phyloP scores from a whole-genome alignment of 2,113 vertebrate genomes.

The Oncorhynchus kisutch region DNA sequence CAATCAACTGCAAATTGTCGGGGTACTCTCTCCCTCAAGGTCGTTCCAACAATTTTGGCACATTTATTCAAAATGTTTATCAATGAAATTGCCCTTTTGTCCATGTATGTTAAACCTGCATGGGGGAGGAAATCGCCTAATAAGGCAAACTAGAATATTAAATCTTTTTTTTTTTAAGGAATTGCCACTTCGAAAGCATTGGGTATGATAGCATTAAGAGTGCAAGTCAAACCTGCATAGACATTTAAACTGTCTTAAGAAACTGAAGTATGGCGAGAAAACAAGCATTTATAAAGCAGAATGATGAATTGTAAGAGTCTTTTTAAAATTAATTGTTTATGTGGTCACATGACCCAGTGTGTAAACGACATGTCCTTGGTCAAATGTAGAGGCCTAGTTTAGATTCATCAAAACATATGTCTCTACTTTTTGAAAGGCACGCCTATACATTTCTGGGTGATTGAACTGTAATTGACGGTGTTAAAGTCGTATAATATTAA shows the following conservation, averaged over 20 bases:
- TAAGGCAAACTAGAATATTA: too few relatives aligned
- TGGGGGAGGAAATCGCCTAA: too few relatives aligned
- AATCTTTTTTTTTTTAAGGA: too few relatives aligned
- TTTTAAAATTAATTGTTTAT: slow-evolving; percentile 13
- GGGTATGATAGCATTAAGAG: neutral
- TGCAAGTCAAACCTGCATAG: neutral
- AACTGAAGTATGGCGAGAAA: neutral
- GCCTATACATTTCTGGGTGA: slow-evolving; percentile 67
- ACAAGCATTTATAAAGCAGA: slow-evolving; percentile 22
- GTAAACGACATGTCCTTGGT: slow-evolving; percentile 44
- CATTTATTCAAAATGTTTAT: too few relatives aligned
- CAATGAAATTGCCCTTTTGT: too few relatives aligned
- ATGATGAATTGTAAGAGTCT: slow-evolving; percentile 34
- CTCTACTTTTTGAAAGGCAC: slow-evolving; percentile 67
- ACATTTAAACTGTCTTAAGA: neutral
- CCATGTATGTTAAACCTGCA: too few relatives aligned
- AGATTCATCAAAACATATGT: slow-evolving; percentile 70
- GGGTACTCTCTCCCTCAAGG: too few relatives aligned
- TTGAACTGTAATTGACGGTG: slow-evolving; percentile 63
- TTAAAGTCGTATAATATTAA: slow-evolving; percentile 58
- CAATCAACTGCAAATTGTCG: too few relatives aligned
- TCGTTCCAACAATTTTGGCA: too few relatives aligned
- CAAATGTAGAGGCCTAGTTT: slow-evolving; percentile 39
- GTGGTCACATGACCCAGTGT: slow-evolving; percentile 60
- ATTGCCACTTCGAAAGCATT: neutral